Conservation (phyloP, 37 sponge, comb jelly and placozoan species). For the Mnemiopsis leidyi region DNA sequence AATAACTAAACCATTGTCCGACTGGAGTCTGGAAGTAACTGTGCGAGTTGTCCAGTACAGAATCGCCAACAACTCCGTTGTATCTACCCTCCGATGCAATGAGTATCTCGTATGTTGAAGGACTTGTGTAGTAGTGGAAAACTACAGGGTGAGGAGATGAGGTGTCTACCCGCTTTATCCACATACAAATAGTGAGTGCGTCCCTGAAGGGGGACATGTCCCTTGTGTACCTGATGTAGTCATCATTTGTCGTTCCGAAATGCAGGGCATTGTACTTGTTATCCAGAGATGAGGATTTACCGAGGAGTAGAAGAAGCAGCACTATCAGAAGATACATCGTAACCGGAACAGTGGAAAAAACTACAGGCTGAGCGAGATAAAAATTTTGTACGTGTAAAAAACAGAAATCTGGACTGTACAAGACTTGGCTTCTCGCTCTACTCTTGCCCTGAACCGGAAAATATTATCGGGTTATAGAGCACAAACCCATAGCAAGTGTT, state of each 20-base stretch:
- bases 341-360: too few species aligned
- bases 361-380: too few species aligned
- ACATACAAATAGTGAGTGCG: neutral
- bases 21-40: neutral
- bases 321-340: too few species aligned
- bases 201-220: neutral
- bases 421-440: too few species aligned
- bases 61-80: neutral
- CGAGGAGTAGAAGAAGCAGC: too few species aligned
- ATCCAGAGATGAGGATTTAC: too few species aligned
- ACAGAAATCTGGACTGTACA: too few species aligned
- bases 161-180: neutral
- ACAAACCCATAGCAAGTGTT: too few species aligned
- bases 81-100: neutral
- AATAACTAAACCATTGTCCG: neutral
- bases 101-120: neutral
- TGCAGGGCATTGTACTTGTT: neutral
- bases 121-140: neutral
- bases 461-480: too few species aligned
- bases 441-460: too few species aligned
- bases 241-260: neutral
- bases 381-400: too few species aligned
- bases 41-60: neutral
- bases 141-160: neutral
- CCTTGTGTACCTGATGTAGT: neutral